Evolutionary conservation across 2,797 vertebrate species (phyloP), one percentile per base, ranked within the genome.

Genomic region (Anguilla megastoma): DNA sequence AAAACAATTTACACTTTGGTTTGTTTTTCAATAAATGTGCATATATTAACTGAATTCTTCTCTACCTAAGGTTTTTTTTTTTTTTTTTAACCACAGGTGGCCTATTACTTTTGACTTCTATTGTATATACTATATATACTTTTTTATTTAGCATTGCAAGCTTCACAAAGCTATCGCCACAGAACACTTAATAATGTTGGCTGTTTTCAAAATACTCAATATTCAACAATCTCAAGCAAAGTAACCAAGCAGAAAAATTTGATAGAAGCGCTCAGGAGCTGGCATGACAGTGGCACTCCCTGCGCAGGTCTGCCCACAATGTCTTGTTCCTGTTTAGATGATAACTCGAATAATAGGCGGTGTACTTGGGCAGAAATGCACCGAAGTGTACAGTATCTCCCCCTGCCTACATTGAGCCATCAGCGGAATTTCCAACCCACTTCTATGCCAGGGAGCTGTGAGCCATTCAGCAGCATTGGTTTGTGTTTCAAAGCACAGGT

Each of bases 261-360:
- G 24, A 33, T 21, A 12, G 41, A 18, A 21, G 54, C 45, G 54
- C n/a, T 84, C n/a, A 82, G 52, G 6, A n/a, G 52, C 24, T 60
- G 56, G 27, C n/a, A 9, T 58, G 52, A 36, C 3, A 58, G 56
- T 58, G 33, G 50, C 18, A 56, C 60, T 30, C 54, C 56, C 30
- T 16, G 18, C 33, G 1, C 54, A 36, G 8, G 3, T 27, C 30
- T 60, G 14, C 84, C 6, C 30, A 60, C 60, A 58, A 85, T 85
- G 27, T 85, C 84, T 85, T 54, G 54, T 30, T 85, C 56, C 84
- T 85, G 50, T 60, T 85, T 54, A 58, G 84, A 56, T 24, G 54
- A 58, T 60, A 14, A 58, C 27, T 12, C 84, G 16, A 58, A 27
- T 85, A 85, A 85, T 56, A 58, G n/a, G 54, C 84, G 36, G 48